Base-by-base conservation (phyloP, 2,888 invertebrate genomes). In the Gryllus longicercus region DNA sequence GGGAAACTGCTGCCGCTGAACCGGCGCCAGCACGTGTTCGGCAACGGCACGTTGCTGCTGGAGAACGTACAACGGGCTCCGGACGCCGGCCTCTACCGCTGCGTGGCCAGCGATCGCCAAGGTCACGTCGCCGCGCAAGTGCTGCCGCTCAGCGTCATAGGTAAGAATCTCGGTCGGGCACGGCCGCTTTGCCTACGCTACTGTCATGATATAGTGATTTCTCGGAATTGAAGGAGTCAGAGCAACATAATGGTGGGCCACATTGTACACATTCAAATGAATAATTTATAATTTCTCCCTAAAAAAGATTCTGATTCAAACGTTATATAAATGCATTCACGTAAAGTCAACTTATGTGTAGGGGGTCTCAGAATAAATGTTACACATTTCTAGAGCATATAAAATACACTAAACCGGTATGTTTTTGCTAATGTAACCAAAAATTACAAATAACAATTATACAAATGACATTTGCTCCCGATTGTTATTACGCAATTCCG, bases 61-160 rank as follows among this genome's bases (percentile, higher is more conserved):
- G 85, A 86, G 77, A 86, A 87, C 79, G 87, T 89, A 74, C 87
- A 87, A 83, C 85, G 87, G 38, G 82, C 83, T 23, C 84, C 85
- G 51, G 88, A 88, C 82, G 86, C 86, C 63, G 88, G 88, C 4
- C 82, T 83, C 74, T 89, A 89, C 84, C 85, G 86, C 21, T 89
- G 89, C 84, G 85, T 85, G 1, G 89, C 88, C 1, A 84, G 84
- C 74, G 88, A 88, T 84, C 85, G 86, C 76, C 86, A 86, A 76
- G 87, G 87, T 1, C 83, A 84, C n/a, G 80, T 83, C 14, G 85
- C 85, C 51, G 83, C 84, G 25, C 84, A 84, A 82, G 82, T 83
- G 25, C 83, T 85, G 78, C 83, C 84, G 74, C 84, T 86, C 63
- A 83, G 82, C 77, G 85, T 85, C 81, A 84, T 85, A 80, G 85